Evolutionary conservation across 2,797 vertebrate species (phyloP), one percentile per base, ranked within the genome.

Genomic region (Anisognathus igniventris): DNA sequence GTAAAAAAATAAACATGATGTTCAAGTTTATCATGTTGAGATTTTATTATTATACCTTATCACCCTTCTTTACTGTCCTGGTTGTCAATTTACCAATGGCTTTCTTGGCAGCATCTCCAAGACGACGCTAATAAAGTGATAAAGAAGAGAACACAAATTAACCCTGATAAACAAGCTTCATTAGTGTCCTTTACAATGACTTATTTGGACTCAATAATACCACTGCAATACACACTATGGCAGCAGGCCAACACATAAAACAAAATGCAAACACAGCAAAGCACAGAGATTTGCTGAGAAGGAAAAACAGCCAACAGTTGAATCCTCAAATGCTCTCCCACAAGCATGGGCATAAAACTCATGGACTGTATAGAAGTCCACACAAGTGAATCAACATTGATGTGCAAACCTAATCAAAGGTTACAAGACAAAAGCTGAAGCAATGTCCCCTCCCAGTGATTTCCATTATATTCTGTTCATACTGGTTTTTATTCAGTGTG

Each of bases 91-190:
- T 99, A 92, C 99, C 98, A 10, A 99, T 99, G 86, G 99, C 99
- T 98, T 99, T 99, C 97, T 99, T 99, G 33, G 99, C 99, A 88
- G 99, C 99, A 94, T 99, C 99, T 88, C 99, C 99, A 47, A 99
- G 98, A 40, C 98, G 99, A 96, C 99, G 98, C 99, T 99, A 97
- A 93, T 90, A 90, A 97, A 94, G 97, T 61, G 72, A 96, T 56
- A 97, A 90, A 95, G 82, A 86, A 95, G 56, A 96, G 50, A 96
- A 71, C 68, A 95, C 31, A 96, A 68, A 93, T 96, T 97, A 96
- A 80, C 87, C 58, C 77, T 61, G 31, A 83, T 90, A 87, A 88
- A 86, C 58, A 95, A 94, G 84, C 61, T 89, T 85, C 74, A 76
- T 87, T 68, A 66, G 51, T 89, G 71, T 76, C 75, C 37, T 93